Conservation (phyloP, 2,888 invertebrate species). For the Apodemia hepburni region DNA sequence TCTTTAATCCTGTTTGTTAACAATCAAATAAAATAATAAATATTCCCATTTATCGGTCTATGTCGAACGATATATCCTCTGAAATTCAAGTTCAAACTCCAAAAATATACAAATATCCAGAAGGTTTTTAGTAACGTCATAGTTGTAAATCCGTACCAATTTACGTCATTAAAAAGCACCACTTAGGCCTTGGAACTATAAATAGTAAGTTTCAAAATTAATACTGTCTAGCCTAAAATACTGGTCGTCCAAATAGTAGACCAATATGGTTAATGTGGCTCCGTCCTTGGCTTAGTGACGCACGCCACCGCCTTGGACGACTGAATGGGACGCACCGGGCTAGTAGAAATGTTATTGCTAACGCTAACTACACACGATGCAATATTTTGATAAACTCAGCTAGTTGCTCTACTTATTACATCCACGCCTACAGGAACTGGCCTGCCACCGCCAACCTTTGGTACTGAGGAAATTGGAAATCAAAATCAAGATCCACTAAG, state of each 20-base stretch:
- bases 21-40: background rate
- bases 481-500: too few species aligned
- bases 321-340: constrained; percentile 36
- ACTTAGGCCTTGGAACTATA: constrained; percentile 18
- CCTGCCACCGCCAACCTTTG: too few species aligned
- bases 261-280: constrained; percentile 35
- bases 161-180: constrained; percentile 11
- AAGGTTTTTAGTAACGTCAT: background rate
- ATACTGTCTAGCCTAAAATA: constrained; percentile 37
- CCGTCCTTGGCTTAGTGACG: constrained; percentile 17
- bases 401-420: too few species aligned
- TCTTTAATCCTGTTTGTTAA: too few species aligned
- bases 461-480: too few species aligned
- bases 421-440: too few species aligned
- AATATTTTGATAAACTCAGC: too few species aligned
- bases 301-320: constrained; percentile 50
- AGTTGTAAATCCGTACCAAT: background rate
- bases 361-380: background rate
- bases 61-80: background rate
- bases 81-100: background rate
- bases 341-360: background rate
- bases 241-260: constrained; percentile 50
- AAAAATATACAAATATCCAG: background rate
- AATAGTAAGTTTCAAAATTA: constrained; percentile 17
- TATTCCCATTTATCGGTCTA: background rate